Conservation (phyloP, 2,888 invertebrate genomes). For the Ditula angustiorana region DNA sequence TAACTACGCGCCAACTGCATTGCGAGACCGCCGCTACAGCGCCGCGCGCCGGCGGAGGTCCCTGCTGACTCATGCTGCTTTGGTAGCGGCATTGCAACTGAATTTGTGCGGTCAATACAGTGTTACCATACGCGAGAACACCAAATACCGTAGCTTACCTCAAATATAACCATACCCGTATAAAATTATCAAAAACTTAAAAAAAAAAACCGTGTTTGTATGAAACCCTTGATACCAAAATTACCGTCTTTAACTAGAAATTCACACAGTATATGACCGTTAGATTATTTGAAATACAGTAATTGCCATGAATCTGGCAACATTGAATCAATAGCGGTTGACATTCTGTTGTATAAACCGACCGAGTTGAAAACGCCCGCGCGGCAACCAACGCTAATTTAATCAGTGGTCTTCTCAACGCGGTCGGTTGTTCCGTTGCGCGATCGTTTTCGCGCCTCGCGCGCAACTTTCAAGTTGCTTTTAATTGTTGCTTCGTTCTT, state of each 20-base stretch:
- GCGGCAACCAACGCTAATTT: slow-evolving; percentile 14
- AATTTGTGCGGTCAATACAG: slow-evolving; percentile 66
- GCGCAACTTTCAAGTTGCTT: slow-evolving; percentile 34
- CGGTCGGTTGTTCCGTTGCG: slow-evolving; percentile 48
- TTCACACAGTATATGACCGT: too few species aligned
- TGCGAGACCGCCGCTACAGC: slow-evolving; percentile 71
- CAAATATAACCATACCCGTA: too few species aligned
- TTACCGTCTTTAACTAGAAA: too few species aligned
- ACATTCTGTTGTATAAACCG: slow-evolving; percentile 46
- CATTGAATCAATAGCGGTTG: slow-evolving; percentile 58
- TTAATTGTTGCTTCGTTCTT: slow-evolving; percentile 37
- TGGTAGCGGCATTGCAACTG: slow-evolving; percentile 80
- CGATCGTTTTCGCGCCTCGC: slow-evolving; percentile 49
- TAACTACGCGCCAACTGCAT: slow-evolving; percentile 85
- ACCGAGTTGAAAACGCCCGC: slow-evolving; percentile 42
- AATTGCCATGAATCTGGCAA: too few species aligned
- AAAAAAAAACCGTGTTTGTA: too few species aligned
- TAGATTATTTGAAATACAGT: too few species aligned
- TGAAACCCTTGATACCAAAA: too few species aligned
- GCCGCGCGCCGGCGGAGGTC: slow-evolving; percentile 58
- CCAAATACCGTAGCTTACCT: too few species aligned
- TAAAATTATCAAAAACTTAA: too few species aligned
- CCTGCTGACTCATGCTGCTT: slow-evolving; percentile 73
- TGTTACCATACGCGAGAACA: too few species aligned
- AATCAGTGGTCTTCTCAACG: slow-evolving; percentile 31